These are phyloP conservation scores for Microhierax caerulescens DNA, from an alignment of 2,797 vertebrate genomes.

Conservation along the genomic window DNA sequence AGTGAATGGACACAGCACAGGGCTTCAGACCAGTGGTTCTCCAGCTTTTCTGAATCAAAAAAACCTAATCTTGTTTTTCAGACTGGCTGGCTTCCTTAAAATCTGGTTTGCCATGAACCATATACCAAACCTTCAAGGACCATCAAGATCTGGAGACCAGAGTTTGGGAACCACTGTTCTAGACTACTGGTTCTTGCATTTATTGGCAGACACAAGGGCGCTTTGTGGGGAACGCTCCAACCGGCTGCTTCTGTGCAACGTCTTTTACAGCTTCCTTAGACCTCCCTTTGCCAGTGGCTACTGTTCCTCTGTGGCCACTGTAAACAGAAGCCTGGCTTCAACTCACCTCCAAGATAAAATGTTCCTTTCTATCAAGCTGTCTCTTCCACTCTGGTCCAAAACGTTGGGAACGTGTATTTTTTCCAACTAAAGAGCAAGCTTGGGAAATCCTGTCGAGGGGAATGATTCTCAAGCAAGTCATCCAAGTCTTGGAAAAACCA, in stretches of 20 bases:
- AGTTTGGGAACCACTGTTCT: background rate
- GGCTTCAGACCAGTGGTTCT: background rate
- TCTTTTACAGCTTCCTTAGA: background rate
- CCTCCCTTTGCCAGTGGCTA: background rate
- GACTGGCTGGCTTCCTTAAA: background rate
- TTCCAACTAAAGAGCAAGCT: background rate
- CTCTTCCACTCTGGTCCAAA: background rate
- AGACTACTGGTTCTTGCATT: background rate
- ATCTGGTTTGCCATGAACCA: background rate
- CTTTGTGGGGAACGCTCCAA: background rate
- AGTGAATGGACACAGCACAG: background rate
- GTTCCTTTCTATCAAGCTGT: background rate
- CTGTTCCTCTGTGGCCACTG: background rate
- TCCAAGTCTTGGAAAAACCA: slow-evolving; percentile 16
- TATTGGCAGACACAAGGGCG: background rate
- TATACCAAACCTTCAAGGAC: background rate
- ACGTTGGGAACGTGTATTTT: background rate
- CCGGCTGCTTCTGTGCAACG: background rate
- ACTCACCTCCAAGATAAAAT: background rate
- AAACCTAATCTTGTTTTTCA: background rate
- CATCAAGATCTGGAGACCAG: background rate
- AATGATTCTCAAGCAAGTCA: slow-evolving; percentile 10
- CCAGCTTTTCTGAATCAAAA: background rate
- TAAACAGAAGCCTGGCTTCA: background rate
- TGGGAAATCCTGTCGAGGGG: background rate